Conservation (phyloP, 64 coral and sea anemone species). For the Porites lutea region DNA sequence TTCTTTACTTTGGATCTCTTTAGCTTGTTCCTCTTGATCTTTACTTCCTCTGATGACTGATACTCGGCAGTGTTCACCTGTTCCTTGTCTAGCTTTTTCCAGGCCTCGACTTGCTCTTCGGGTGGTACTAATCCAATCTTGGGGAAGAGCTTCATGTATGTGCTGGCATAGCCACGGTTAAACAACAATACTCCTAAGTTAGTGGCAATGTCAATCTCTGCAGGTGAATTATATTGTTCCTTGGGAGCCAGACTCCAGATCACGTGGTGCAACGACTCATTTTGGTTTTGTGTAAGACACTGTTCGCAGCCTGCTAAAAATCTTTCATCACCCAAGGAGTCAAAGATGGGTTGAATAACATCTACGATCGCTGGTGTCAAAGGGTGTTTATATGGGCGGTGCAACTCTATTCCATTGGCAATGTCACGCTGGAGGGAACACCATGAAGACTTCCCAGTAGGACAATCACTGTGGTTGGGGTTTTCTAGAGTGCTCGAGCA, state of each 20-base stretch:
- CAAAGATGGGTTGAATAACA: conserved; percentile 45
- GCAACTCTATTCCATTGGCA: neutral
- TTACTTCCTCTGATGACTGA: too few relatives aligned
- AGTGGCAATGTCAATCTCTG: conserved; percentile 49
- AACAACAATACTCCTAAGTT: conserved; percentile 48
- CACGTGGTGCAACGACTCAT: conserved; percentile 75
- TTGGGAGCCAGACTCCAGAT: conserved; percentile 76
- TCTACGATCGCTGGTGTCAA: conserved; percentile 51
- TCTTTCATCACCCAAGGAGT: conserved; percentile 26
- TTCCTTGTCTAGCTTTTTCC: too few relatives aligned
- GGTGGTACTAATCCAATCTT: too few relatives aligned
- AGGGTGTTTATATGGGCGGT: conserved; percentile 60
- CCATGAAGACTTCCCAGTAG: conserved; percentile 40
- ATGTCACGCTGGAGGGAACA: conserved; percentile 48
- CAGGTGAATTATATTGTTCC: conserved; percentile 49
- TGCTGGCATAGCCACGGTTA: conserved; percentile 5
- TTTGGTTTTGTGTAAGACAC: conserved; percentile 60
- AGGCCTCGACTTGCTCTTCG: too few relatives aligned
- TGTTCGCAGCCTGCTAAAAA: conserved; percentile 71
- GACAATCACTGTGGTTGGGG: conserved; percentile 50
- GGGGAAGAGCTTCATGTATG: too few relatives aligned
- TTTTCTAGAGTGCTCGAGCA: conserved; percentile 62
- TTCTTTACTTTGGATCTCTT: too few relatives aligned
- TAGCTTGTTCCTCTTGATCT: too few relatives aligned
- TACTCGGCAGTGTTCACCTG: too few relatives aligned